A percentile compares a stretch with the other conserved stretches of the same genome.
These are phyloP conservation scores for Drosophila simulans DNA, from an alignment of 1,140 invertebrate species.

Conservation along the genomic window DNA sequence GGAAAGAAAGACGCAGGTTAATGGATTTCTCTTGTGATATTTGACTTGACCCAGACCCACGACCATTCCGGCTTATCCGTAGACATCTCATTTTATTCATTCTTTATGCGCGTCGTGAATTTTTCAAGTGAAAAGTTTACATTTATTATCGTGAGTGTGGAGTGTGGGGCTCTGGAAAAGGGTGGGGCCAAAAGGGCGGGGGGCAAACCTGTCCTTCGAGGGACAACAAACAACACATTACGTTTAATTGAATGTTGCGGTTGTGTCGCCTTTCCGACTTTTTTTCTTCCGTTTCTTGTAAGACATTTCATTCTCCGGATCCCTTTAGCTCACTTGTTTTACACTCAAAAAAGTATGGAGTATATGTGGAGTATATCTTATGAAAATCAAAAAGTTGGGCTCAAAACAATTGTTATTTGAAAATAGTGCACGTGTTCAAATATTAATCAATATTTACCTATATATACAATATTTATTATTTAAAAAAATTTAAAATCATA, in stretches of 20 bases:
- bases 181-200: slow-evolving; percentile 2
- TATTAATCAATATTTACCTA: too few relatives aligned
- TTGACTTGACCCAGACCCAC: slow-evolving; percentile 50
- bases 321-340: slow-evolving; percentile 5
- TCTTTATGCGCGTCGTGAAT: slow-evolving; percentile 55
- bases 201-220: slow-evolving; percentile 36
- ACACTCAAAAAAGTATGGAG: slow-evolving; percentile 12
- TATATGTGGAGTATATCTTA: neutral
- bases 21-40: slow-evolving; percentile 81
- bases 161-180: neutral
- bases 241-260: slow-evolving; percentile 81
- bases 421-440: too few relatives aligned
- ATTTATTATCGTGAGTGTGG: slow-evolving; percentile 65
- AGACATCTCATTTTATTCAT: slow-evolving; percentile 53
- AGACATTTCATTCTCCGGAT: slow-evolving; percentile 3
- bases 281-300: slow-evolving; percentile 22
- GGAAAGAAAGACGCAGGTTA: slow-evolving; percentile 60
- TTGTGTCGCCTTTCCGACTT: slow-evolving; percentile 50
- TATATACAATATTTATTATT: too few relatives aligned
- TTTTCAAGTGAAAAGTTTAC: slow-evolving; percentile 76
- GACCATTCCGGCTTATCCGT: slow-evolving; percentile 44
- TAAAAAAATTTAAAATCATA: too few relatives aligned
- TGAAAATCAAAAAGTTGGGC: neutral
- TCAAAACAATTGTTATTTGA: too few relatives aligned
- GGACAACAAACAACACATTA: slow-evolving; percentile 81